phyloP scores from a whole-genome alignment of 2,888 invertebrate species.

The Caenorhabditis auriculariae region DNA sequence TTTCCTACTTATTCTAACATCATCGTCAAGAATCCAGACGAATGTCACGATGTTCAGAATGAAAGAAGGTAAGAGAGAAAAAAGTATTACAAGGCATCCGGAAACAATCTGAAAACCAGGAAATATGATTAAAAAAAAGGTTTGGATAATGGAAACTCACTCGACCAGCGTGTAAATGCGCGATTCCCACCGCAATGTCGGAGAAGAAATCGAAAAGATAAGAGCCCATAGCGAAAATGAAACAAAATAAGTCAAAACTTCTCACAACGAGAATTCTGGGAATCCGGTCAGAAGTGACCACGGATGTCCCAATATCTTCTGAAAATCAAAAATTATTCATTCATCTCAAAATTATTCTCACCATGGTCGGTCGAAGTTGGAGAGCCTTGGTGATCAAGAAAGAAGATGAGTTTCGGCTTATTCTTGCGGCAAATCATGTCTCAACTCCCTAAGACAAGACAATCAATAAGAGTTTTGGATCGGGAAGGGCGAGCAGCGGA shows the following conservation, averaged over 20 bases:
- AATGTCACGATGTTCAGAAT: slow-evolving; percentile 43
- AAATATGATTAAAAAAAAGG: no score
- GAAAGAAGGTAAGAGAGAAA: slow-evolving; percentile 39
- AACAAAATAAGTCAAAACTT: slow-evolving; percentile 47
- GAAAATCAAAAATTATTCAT: slow-evolving; percentile 2
- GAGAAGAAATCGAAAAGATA: slow-evolving; percentile 44
- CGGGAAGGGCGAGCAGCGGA: no score
- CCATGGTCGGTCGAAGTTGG: no score
- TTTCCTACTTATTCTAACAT: no score
- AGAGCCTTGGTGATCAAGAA: no score
- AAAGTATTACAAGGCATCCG: slow-evolving; percentile 15
- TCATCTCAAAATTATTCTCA: no score
- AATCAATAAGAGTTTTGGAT: no score
- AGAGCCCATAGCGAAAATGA: slow-evolving; percentile 43
- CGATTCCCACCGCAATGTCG: slow-evolving; percentile 32
- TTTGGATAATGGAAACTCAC: slow-evolving; percentile 22
- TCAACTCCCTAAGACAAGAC: no score
- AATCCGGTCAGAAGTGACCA: slow-evolving; percentile 38
- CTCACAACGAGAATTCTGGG: slow-evolving; percentile 37
- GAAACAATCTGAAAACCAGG: slow-evolving; percentile 27
- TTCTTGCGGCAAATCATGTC: no score
- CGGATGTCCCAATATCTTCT: slow-evolving; percentile 22
- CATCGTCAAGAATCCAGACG: slow-evolving; percentile 35
- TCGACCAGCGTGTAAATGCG: slow-evolving; percentile 32
- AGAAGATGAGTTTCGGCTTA: no score